Conservation (phyloP, 1,140 invertebrate species). For the Homalodisca vitripennis region DNA sequence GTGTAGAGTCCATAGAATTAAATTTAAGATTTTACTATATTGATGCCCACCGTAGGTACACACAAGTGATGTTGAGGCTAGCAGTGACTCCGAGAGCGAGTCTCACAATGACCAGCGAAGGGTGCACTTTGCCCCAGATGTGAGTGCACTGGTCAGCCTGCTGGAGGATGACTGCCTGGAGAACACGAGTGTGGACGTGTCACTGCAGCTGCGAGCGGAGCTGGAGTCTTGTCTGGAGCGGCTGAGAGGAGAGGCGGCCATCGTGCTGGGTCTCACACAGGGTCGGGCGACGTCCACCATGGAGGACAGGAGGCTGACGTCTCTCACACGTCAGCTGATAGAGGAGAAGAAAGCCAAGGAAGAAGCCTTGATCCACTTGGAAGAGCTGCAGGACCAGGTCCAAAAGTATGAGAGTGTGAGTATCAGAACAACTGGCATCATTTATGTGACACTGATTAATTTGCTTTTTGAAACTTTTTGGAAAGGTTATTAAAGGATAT, state of each 20-base stretch:
- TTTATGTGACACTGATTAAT: neutral
- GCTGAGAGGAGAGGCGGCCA: conserved; percentile 63
- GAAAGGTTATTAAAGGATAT: too few relatives aligned
- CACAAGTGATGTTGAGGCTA: neutral
- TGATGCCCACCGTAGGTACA: conserved; percentile 1
- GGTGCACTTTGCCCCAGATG: conserved; percentile 68
- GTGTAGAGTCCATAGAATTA: too few relatives aligned
- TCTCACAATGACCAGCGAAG: conserved; percentile 32
- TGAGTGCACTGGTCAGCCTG: conserved; percentile 55
- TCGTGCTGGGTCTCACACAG: conserved; percentile 61
- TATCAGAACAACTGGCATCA: neutral
- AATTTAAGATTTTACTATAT: too few relatives aligned
- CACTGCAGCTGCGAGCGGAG: conserved; percentile 57
- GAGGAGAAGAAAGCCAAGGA: conserved; percentile 43
- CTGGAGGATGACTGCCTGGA: conserved; percentile 54
- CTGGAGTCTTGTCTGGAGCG: conserved; percentile 62
- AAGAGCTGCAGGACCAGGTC: conserved; percentile 33
- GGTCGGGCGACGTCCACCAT: conserved; percentile 26
- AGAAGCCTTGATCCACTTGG: conserved; percentile 39
- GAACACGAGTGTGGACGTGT: conserved; percentile 54
- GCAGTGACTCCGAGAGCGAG: neutral
- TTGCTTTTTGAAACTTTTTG: neutral
- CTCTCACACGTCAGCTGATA: conserved; percentile 42
- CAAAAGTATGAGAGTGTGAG: conserved; percentile 30
- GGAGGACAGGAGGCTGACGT: conserved; percentile 34